Base-by-base conservation (phyloP, 2,888 invertebrate genomes). In the Apamea sordens region DNA sequence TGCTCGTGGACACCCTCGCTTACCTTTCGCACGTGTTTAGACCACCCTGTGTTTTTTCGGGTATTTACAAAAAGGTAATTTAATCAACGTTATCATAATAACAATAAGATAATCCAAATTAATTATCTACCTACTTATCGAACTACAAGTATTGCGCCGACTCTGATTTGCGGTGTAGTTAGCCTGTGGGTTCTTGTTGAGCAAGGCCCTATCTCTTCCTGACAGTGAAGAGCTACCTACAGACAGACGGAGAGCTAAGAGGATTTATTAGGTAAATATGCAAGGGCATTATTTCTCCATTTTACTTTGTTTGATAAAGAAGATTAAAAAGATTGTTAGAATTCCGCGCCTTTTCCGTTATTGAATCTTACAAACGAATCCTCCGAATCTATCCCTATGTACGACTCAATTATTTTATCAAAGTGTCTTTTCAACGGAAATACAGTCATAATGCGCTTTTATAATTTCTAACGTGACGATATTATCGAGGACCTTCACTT, bases 51-150 rank as follows among this genome's bases (percentile, higher is more conserved):
- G 36, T 7, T 24, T 18, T 32, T 36, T 56, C 50, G 7, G 56
- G n/a, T 81, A 61, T 81, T 78, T 47, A 78, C 28, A 36, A 71
- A 78, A 59, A 47, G 1, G 18, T 21, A n/a, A 69, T 74, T n/a
- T 59, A 61, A 84, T 82, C 82, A 41, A 6, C 0, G 3, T 61
- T 84, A 84, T 82, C 85, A n/a, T 7, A 41, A 41, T 47, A 67
- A 61, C 18, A 65, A 41, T 61, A 61, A 61, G 61, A 84, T 81
- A 70, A 83, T 77, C 32, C 2, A 44, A 11, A 65, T 61, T 15
- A 53, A 65, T 70, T 83, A 83, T 65, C 24, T 56, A 28, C 15
- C 24, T 56, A 28, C 15, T 59, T 81, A 81, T 81, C 81, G 5
- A 44, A 24, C 1, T 70, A 59, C 41, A 70, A 70, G 64, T 59